Conservation (phyloP, 2,113 vertebrate species). For the Passer montanus region DNA sequence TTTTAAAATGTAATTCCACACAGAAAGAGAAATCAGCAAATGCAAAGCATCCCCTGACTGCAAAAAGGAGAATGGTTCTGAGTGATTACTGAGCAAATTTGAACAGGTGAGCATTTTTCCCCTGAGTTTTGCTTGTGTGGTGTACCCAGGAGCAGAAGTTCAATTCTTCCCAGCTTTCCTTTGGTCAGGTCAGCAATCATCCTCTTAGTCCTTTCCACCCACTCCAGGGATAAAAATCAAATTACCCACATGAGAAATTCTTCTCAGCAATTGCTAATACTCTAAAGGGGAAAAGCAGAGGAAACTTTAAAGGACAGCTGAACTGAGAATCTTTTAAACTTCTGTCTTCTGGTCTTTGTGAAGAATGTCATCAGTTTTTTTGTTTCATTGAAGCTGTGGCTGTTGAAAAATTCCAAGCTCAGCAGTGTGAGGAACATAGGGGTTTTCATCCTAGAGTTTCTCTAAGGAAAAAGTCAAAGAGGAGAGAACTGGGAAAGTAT, state of each 20-base stretch:
- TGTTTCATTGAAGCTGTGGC: background rate
- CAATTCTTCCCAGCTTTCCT: background rate
- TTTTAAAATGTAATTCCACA: background rate
- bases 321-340: background rate
- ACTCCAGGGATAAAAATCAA: constrained; percentile 2
- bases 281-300: background rate
- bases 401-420: background rate
- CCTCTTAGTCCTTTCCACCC: background rate
- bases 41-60: background rate
- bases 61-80: background rate
- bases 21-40: background rate
- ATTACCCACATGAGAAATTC: background rate
- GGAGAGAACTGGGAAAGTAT: background rate
- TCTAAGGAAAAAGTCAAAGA: background rate
- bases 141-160: background rate
- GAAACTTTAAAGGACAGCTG: background rate
- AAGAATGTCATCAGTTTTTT: background rate
- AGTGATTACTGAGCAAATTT: background rate
- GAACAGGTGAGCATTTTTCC: background rate
- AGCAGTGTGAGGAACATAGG: background rate
- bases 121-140: background rate
- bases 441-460: background rate
- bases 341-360: background rate
- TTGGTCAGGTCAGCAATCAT: background rate
- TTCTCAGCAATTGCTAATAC: background rate